Conservation (phyloP, 2,797 vertebrate genomes). For the Crossoptilon crossoptilon region DNA sequence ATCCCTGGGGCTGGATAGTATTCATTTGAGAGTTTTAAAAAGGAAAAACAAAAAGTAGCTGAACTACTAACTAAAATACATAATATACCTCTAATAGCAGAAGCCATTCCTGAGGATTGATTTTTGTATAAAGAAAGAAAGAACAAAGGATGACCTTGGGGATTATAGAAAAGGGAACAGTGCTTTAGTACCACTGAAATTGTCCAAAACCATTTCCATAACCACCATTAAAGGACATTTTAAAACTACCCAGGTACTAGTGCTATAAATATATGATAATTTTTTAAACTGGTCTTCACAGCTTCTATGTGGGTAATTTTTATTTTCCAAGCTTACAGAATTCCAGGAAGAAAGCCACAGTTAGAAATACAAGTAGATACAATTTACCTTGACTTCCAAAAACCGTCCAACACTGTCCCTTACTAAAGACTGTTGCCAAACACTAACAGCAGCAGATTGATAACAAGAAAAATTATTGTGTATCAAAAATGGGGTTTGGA, state of each 20-base stretch:
- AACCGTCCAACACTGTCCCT: not conserved
- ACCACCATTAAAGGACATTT: slow-evolving; percentile 11
- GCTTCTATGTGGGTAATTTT: not conserved
- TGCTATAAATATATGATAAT: not conserved
- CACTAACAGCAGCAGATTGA: not conserved
- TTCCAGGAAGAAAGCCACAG: not conserved
- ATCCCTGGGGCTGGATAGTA: slow-evolving; percentile 45
- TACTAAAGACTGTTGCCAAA: not conserved
- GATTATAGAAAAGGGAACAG: slow-evolving; percentile 23
- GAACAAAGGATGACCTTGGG: slow-evolving; percentile 66
- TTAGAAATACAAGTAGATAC: not conserved
- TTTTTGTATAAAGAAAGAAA: slow-evolving; percentile 58
- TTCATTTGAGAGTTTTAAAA: slow-evolving; percentile 56
- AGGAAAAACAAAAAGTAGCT: slow-evolving; percentile 54
- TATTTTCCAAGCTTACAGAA: not conserved
- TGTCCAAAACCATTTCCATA: slow-evolving; percentile 51
- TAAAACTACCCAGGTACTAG: not conserved
- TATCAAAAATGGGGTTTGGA: not conserved
- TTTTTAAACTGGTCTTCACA: not conserved
- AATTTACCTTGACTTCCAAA: not conserved
- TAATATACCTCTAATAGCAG: slow-evolving; percentile 43
- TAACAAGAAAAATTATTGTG: not conserved
- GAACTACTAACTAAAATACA: slow-evolving; percentile 42
- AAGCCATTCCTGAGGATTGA: slow-evolving; percentile 15
- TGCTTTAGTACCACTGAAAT: slow-evolving; percentile 37